phyloP scores from a whole-genome alignment of 2,113 vertebrate genomes.

The Chascanopsetta lugubris region DNA sequence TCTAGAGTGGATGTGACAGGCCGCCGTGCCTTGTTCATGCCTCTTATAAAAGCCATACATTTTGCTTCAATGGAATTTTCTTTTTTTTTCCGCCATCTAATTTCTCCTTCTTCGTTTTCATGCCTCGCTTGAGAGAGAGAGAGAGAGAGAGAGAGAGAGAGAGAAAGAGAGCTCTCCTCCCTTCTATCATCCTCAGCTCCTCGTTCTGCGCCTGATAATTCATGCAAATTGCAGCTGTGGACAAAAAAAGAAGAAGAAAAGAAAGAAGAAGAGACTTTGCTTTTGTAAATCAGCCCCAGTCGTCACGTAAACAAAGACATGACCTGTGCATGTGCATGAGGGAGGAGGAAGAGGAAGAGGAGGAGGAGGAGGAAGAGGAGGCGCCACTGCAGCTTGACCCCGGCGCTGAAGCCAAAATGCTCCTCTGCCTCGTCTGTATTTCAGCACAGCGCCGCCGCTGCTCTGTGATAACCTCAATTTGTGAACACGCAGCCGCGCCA shows the following conservation, averaged over 20 bases:
- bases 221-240: conserved; percentile 52
- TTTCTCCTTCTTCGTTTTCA: conserved; percentile 13
- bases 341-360: too few species aligned
- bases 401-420: conserved; percentile 41
- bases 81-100: too few species aligned
- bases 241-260: conserved; percentile 10
- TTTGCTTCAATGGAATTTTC: conserved; percentile 33
- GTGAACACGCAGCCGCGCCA: conserved; percentile 40
- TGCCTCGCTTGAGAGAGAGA: conserved; percentile 16
- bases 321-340: conserved; percentile 5
- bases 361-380: too few species aligned
- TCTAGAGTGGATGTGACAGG: conserved; percentile 65
- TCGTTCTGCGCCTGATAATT: conserved; percentile 52
- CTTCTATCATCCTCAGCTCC: conserved; percentile 23
- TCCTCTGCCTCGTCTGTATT: conserved; percentile 55
- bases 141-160: conserved; percentile 14
- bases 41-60: conserved; percentile 59
- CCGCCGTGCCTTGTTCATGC: conserved; percentile 50
- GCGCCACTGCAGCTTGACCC: conserved; percentile 62
- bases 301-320: conserved; percentile 53
- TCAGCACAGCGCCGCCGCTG: conserved; percentile 49
- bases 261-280: conserved; percentile 44
- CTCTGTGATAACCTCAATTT: conserved; percentile 68
- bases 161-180: conserved; percentile 9
- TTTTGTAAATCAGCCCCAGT: conserved; percentile 55